Evolutionary conservation across 2,797 vertebrate genomes (phyloP), one percentile per base, ranked within the genome.

Genomic region (Pygocentrus nattereri): DNA sequence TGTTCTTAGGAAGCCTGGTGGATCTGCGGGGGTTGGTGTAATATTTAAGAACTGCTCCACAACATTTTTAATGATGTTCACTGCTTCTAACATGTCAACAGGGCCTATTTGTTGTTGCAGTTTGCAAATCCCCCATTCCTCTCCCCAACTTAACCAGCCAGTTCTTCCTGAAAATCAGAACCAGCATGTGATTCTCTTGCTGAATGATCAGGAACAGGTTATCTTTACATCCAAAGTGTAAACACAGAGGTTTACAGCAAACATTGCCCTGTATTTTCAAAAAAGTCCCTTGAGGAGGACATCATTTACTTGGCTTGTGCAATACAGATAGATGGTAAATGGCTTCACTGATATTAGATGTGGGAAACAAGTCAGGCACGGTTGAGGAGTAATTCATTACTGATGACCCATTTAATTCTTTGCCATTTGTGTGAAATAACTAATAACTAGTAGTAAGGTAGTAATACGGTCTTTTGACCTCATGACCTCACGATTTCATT

Each of bases 141-240:
- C n/a, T 23, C 25, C 44, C 16, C 52, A 31, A 27, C 75, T 59
- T 10, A 78, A 54, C 54, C 21, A 59, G 27, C 73, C 58, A 21
- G 81, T 77, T 74, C 34, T 78, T 73, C 79, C 73, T 82, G 73
- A 76, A 86, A 75, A 79, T 72, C 76, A 76, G 71, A 76, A 77
- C 68, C 59, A 62, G 49, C 27, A 4, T 68, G 30, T 79, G 58
- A 27, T 34, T 47, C 31, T 80, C 44, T 18, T 41, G 69, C 44
- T 25, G 11, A 58, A 47, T 10, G 31, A 68, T 25, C 15, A 38
- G 61, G 61, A 47, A 34, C 12, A 68, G 7, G 27, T 23, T 10
- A 19, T 16, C 18, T 13, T 75, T 61, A 79, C 71, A 67, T 31
- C 13, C 71, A 62, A 74, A 76, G 19, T 74, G 25, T 72, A 82